Percentiles rank a stretch among this genome's conserved stretches.
Conservation (phyloP, 2,888 invertebrate species). For the Fissipunctia ypsillon region DNA sequence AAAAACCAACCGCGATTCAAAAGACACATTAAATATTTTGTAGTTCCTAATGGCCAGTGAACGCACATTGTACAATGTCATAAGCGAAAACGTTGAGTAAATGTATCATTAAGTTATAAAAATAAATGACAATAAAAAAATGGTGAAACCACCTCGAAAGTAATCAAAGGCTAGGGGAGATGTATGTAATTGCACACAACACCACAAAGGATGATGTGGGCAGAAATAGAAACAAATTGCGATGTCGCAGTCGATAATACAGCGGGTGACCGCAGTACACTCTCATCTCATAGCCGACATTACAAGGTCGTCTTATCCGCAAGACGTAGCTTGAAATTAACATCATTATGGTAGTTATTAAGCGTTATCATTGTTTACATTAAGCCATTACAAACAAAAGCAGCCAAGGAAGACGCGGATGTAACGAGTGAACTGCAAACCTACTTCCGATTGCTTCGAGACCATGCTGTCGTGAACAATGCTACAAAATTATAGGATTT, state of each 20-base stretch:
- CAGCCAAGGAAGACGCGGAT: slow-evolving; percentile 73
- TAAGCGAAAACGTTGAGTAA: slow-evolving; percentile 57
- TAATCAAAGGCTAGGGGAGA: slow-evolving; percentile 77
- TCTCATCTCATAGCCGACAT: slow-evolving; percentile 62
- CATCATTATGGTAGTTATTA: slow-evolving; percentile 25
- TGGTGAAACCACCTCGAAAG: slow-evolving; percentile 69
- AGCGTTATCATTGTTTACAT: slow-evolving; percentile 35
- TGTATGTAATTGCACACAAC: slow-evolving; percentile 80
- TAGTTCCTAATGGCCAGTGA: slow-evolving; percentile 16
- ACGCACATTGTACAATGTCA: slow-evolving; percentile 20
- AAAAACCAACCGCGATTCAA: slow-evolving; percentile 41
- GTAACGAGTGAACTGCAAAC: slow-evolving; percentile 84
- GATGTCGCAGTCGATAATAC: slow-evolving; percentile 82
- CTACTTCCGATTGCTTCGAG: slow-evolving; percentile 83
- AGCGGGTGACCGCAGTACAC: slow-evolving; percentile 75
- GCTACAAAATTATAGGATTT: slow-evolving; percentile 87
- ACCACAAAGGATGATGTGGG: slow-evolving; percentile 80
- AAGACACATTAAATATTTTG: slow-evolving; percentile 41
- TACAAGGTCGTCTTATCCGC: slow-evolving; percentile 55
- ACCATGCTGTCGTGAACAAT: slow-evolving; percentile 82
- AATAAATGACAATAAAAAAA: slow-evolving; percentile 74
- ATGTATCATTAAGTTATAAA: slow-evolving; percentile 79
- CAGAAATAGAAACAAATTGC: slow-evolving; percentile 85
- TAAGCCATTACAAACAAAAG: slow-evolving; percentile 37
- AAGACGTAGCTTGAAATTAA: slow-evolving; percentile 40